Evolutionary conservation across 2,797 vertebrate species (phyloP).

Genomic region (Sorex maritimensis): DNA sequence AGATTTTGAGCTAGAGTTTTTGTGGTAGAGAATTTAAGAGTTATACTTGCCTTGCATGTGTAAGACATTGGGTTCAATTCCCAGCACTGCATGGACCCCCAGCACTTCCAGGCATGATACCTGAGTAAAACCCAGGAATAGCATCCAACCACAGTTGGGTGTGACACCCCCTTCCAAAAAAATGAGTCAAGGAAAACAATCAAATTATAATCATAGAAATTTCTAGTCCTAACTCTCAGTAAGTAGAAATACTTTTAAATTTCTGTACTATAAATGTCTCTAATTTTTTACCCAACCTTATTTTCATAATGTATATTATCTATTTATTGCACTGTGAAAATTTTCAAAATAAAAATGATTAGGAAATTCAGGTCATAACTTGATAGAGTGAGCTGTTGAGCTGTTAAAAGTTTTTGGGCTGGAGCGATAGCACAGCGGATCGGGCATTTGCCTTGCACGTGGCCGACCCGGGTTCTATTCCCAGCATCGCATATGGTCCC

Average conservation of each 20-base stretch:
- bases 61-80: no score
- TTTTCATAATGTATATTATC: neutral
- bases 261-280: no score
- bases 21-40: neutral
- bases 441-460: no score
- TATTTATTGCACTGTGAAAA: slow-evolving; percentile 17
- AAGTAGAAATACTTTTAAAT: slow-evolving; percentile 37
- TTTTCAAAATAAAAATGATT: neutral
- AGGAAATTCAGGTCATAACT: neutral
- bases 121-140: no score
- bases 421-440: no score
- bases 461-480: no score
- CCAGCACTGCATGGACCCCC: no score
- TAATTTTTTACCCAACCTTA: slow-evolving; percentile 1
- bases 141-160: no score
- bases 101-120: no score
- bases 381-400: neutral
- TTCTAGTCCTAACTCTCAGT: slow-evolving; percentile 39
- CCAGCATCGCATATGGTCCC: no score
- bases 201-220: neutral
- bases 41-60: no score
- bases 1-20: neutral
- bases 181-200: neutral
- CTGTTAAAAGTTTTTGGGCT: neutral
- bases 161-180: no score